phyloP scores from a whole-genome alignment of 2,113 vertebrate species.

The Gila orcuttii region DNA sequence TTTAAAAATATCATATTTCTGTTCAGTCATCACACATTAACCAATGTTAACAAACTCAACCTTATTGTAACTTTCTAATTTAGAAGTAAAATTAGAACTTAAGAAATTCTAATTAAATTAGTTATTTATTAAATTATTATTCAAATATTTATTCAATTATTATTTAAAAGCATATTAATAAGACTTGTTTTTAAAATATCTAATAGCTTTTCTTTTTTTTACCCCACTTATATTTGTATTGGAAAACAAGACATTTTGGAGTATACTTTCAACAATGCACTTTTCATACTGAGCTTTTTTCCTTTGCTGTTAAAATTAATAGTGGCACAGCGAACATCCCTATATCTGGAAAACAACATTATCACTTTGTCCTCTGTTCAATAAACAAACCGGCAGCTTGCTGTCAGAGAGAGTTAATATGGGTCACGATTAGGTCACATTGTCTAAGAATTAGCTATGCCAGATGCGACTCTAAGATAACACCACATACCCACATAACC shows the following conservation, averaged over 20 bases:
- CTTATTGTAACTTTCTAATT: not conserved
- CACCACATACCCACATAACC: conserved; percentile 17
- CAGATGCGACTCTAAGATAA: conserved; percentile 19
- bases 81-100: not conserved
- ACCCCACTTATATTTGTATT: not conserved
- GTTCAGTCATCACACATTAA: not conserved
- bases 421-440: conserved; percentile 10
- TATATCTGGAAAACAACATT: not conserved
- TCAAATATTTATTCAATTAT: too few relatives aligned
- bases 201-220: not conserved
- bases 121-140: too few relatives aligned
- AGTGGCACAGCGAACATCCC: not conserved
- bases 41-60: too few relatives aligned
- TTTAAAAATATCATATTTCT: not conserved
- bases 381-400: not conserved
- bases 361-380: not conserved
- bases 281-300: not conserved
- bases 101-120: too few relatives aligned
- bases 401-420: not conserved
- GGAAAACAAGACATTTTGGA: not conserved
- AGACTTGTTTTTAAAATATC: not conserved
- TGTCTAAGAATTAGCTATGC: conserved; percentile 25
- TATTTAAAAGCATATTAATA: not conserved
- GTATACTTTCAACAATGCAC: too few relatives aligned
- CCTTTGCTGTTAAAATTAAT: not conserved